Evolutionary conservation across 2,113 vertebrate species (phyloP).

Genomic region (Motacilla tschutschensis): DNA sequence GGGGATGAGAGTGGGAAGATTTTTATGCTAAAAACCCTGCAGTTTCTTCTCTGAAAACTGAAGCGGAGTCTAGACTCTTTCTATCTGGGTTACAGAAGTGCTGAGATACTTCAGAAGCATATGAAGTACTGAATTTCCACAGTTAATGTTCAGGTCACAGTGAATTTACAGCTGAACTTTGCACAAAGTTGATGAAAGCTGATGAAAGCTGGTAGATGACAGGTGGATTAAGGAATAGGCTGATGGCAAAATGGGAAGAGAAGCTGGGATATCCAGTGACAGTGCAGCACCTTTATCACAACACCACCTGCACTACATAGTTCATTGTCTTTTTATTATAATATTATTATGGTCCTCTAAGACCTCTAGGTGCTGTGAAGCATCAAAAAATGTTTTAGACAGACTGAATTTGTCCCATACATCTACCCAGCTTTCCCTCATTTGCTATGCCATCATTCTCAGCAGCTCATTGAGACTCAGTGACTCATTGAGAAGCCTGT

Average conservation of each 20-base stretch:
- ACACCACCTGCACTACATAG: fast-evolving
- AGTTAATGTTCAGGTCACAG: not conserved
- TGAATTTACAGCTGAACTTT: not conserved
- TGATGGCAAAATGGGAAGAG: fast-evolving
- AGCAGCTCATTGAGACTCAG: not conserved
- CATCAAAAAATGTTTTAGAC: not conserved
- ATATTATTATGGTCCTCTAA: not conserved
- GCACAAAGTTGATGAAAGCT: not conserved
- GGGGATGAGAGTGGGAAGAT: not conserved
- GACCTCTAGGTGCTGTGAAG: not conserved
- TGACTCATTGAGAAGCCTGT: not conserved
- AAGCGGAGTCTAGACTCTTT: not conserved
- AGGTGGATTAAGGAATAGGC: not conserved
- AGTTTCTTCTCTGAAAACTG: not conserved
- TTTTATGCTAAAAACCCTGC: not conserved
- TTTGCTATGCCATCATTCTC: not conserved
- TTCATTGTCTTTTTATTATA: not conserved
- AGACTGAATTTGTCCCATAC: not conserved
- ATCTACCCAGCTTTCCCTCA: fast-evolving
- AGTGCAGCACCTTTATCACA: not conserved
- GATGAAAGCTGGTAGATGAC: not conserved
- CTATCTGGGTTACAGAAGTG: not conserved
- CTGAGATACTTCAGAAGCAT: not conserved
- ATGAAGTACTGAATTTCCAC: not conserved
- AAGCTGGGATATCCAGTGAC: not conserved